These are phyloP conservation scores for Burhinus bistriatus DNA, from an alignment of 2,113 vertebrate genomes.

Conservation along the genomic window DNA sequence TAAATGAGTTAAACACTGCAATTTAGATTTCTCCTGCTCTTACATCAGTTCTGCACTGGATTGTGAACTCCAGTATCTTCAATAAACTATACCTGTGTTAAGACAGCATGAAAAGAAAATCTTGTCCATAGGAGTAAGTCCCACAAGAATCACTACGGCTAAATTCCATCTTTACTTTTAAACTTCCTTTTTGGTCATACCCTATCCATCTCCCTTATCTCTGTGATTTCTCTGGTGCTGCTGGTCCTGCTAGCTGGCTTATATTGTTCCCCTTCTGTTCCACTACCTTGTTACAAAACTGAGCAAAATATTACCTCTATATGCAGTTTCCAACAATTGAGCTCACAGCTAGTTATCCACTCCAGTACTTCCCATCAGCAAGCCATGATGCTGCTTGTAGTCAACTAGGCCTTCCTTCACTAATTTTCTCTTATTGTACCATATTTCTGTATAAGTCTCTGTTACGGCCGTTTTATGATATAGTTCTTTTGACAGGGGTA, in stretches of 20 bases:
- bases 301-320: background rate
- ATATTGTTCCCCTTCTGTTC: background rate
- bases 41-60: background rate
- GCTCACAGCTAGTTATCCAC: background rate
- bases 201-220: background rate
- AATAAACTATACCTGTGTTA: background rate
- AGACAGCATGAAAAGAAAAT: background rate
- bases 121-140: background rate
- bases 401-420: background rate
- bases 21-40: background rate
- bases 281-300: background rate
- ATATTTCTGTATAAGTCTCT: background rate
- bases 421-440: slow-evolving; percentile 32
- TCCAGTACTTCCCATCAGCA: slow-evolving; percentile 29
- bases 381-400: slow-evolving; percentile 1
- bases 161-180: background rate
- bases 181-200: background rate
- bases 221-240: background rate
- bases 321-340: background rate
- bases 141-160: background rate
- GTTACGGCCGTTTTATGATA: background rate
- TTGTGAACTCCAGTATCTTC: background rate
- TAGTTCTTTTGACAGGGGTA: background rate
- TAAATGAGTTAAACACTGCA: background rate
- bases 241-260: slow-evolving; percentile 1